Evolutionary conservation across 2,113 vertebrate species (phyloP), one percentile per base, ranked within the genome.

Genomic region (Turdus rufiventris): DNA sequence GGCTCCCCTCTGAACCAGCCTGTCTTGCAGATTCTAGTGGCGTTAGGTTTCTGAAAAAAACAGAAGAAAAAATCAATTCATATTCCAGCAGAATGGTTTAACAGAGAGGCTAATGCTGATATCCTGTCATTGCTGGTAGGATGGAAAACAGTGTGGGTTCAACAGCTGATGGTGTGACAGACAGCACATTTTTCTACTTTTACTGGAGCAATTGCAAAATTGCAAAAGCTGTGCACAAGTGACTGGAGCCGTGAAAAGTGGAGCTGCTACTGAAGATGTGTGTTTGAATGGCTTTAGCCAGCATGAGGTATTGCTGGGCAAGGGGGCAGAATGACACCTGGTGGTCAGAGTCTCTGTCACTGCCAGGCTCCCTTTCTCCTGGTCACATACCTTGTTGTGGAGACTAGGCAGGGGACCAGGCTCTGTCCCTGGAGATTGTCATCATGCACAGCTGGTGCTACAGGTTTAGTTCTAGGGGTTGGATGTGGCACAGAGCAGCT

Each of bases 81-180:
- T 93, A 91, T 93, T 92, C 71, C 60, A 84, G 78, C 48, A 78
- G 71, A 90, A 66, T 40, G 24, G 34, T 83, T 87, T 85, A 95
- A 60, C 71, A 62, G 80, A 74, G 81, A 77, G 58, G 42, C 61
- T 96, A 66, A 73, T 76, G 58, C 70, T 84, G 83, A 71, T 85
- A 72, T 42, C 74, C 74, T 76, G 50, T 93, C 84, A 63, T 43
- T 77, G 47, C 70, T 85, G 86, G 18, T 72, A 65, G 0, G 17
- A 25, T 91, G 53, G 87, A 82, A 91, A 86, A 50, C 75, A 42
- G 54, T 45, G 48, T 74, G 77, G 42, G 47, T 93, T 89, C 71
- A 88, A 45, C 74, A 58, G 20, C 63, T 86, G 82, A 81, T 86
- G 58, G 56, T 86, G 90, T 86, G 94, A 88, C 67, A 95, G 91